A percentile compares a stretch with the other conserved stretches of the same genome.
phyloP scores from a whole-genome alignment of 2,888 invertebrate genomes.

The Eilema sororculum region DNA sequence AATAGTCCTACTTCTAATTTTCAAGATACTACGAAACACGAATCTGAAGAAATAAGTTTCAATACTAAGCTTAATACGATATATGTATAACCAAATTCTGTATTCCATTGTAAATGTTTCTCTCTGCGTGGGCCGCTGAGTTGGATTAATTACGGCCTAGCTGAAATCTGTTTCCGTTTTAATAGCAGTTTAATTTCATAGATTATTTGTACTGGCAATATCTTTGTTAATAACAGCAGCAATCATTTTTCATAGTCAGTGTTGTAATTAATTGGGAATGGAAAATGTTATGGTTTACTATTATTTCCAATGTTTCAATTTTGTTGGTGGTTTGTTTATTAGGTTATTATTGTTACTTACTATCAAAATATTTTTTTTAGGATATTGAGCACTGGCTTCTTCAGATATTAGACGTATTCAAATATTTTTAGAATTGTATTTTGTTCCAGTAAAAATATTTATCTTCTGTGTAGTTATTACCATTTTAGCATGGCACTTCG shows the following conservation, averaged over 20 bases:
- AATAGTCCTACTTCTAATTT: background rate
- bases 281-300: background rate
- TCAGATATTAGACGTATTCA: background rate
- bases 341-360: background rate
- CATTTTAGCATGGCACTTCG: no score
- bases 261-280: background rate
- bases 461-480: no score
- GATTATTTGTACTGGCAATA: slow-evolving; percentile 15
- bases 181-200: slow-evolving; percentile 7
- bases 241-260: background rate
- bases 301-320: background rate
- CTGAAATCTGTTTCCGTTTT: slow-evolving; percentile 15
- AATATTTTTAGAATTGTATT: background rate
- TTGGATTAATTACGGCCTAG: slow-evolving; percentile 25
- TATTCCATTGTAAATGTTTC: slow-evolving; percentile 24
- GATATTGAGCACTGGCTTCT: background rate
- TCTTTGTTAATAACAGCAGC: slow-evolving; percentile 2
- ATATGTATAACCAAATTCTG: slow-evolving; percentile 20
- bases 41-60: background rate
- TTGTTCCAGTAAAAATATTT: background rate
- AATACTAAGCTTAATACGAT: slow-evolving; percentile 16
- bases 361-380: background rate
- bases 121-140: background rate
- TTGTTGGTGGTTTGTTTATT: background rate
- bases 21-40: no score